Evolutionary conservation across 2,797 vertebrate species (phyloP).

Genomic region (Gymnoscopelus microlampas): DNA sequence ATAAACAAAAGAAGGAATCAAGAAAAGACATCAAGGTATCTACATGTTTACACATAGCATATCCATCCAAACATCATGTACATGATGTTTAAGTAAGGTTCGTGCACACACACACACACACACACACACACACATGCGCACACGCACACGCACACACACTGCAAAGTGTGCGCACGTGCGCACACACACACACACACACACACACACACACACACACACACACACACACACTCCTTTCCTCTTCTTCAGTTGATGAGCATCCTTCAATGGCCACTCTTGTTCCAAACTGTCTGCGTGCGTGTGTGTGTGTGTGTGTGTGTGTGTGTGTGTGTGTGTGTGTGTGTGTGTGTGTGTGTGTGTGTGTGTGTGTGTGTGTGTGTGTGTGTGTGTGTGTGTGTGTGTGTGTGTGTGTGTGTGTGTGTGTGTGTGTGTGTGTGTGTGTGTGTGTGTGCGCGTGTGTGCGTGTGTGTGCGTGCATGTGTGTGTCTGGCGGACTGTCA

Average conservation of each 20-base stretch:
- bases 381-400: neutral
- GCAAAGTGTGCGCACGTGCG: too few species aligned
- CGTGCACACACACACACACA: too few species aligned
- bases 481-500: neutral
- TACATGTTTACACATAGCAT: too few species aligned
- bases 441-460: slow-evolving; percentile 8
- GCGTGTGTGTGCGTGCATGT: slow-evolving; percentile 6
- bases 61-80: too few species aligned
- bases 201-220: neutral
- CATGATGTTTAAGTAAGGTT: too few species aligned
- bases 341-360: slow-evolving; percentile 11
- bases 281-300: neutral
- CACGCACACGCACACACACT: too few species aligned
- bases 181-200: neutral
- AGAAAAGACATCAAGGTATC: too few species aligned
- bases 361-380: slow-evolving; percentile 6
- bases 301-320: too few species aligned
- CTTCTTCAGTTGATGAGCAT: neutral
- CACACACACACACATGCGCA: too few species aligned
- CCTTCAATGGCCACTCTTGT: slow-evolving; percentile 56
- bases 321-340: neutral
- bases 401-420: too few species aligned
- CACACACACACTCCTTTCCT: neutral
- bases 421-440: neutral
- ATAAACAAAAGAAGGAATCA: too few species aligned